Base-by-base conservation (phyloP, 2,113 vertebrate genomes). In the Scatophagus argus region DNA sequence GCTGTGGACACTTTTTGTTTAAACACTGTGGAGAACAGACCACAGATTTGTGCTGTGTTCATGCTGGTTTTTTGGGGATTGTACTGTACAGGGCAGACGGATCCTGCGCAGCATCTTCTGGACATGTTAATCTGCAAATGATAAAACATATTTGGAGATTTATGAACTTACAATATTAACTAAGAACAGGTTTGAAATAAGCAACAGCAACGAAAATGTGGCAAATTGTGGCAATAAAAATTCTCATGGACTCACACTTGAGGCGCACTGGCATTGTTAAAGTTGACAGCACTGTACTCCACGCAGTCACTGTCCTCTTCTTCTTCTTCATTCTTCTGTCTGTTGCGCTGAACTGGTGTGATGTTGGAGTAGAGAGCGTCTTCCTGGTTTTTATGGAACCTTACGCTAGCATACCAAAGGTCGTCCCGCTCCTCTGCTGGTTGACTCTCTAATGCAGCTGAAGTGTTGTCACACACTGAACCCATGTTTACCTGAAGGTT, bases 351-450 rank as follows among this genome's bases (percentile, higher is more conserved):
- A 71, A 41, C 2, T 34, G 17, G 8, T 1, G 13, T 6, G 13
- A 72, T 3, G 67, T 80, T 85, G 76, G 56, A 79, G 46, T 85
- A 82, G 21, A 82, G 13, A 54, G 39, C 5, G 3, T 88, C 67
- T 16, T 59, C 29, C 21, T 73, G 49, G 0, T 0, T 27, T 41
- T 51, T 43, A 5, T 10, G 34, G 67, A 70, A 85, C n/a, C 1
- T 5, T 9, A 88, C 34, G 3, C 9, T 83, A 52, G 67, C 21
- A 0, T 88, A 80, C 39, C 3, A n/a, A 64, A 77, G 38, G 0
- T 77, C 59, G 0, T 41, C 36, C 12, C 49, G 49, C 21, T 41
- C 36, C 2, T 32, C 61, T 47, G 32, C 38, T 46, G 23, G 0
- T 8, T 7, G 0, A 13, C 8, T 44, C 16, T 29, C 65, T 16